Evolutionary conservation across 2,113 vertebrate species (phyloP).

Genomic region (Theropithecus gelada): DNA sequence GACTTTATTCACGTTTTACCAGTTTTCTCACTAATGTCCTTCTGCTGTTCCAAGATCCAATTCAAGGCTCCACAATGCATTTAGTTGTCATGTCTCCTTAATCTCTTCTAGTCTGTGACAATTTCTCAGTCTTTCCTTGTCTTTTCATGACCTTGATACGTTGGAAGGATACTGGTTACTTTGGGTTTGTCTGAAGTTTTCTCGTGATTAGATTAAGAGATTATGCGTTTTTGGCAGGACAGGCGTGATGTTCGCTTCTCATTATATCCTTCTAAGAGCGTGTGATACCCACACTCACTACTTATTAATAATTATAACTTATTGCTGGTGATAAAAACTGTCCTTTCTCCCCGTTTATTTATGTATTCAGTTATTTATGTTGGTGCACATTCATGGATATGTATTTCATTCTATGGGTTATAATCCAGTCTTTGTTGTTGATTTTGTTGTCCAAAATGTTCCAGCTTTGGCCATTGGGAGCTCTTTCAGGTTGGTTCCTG

Average conservation of each 20-base stretch:
- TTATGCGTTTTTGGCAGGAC: neutral
- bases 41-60: neutral
- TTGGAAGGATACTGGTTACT: neutral
- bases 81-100: neutral
- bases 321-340: neutral
- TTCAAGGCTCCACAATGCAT: neutral
- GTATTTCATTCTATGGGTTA: neutral
- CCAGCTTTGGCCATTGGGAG: no score
- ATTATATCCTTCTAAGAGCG: neutral
- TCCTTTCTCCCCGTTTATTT: neutral
- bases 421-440: neutral
- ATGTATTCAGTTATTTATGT: neutral
- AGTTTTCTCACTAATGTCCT: neutral
- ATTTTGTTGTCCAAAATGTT: neutral
- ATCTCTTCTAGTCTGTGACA: neutral
- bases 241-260: neutral
- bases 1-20: neutral
- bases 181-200: neutral
- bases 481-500: neutral
- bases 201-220: neutral
- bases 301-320: neutral
- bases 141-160: neutral
- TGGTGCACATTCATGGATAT: neutral
- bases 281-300: neutral
- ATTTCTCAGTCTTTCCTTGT: neutral